These are phyloP conservation scores for Lagocephalus sceleratus DNA, from an alignment of 2,797 vertebrate genomes.

Conservation along the genomic window DNA sequence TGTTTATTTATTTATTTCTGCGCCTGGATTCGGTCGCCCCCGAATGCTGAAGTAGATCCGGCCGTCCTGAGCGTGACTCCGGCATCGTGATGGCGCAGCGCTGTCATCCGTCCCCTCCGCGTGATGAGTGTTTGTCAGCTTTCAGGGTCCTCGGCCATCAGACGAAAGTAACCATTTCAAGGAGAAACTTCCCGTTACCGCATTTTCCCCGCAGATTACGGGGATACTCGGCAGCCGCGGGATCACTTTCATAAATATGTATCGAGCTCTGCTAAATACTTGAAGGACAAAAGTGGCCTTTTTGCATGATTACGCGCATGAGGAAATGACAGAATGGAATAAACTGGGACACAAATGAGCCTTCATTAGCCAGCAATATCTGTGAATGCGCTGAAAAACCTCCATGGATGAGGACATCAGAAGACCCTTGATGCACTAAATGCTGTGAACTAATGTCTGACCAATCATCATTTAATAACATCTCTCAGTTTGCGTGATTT, in stretches of 20 bases:
- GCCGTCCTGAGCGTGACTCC: slow-evolving; percentile 53
- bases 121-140: slow-evolving; percentile 35
- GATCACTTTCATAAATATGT: slow-evolving; percentile 59
- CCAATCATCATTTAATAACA: no score
- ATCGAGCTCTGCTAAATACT: slow-evolving; percentile 44
- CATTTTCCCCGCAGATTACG: slow-evolving; percentile 32
- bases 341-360: slow-evolving; percentile 29
- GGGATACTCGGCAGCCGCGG: slow-evolving; percentile 23
- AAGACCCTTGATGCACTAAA: no score
- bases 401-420: no score
- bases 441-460: no score
- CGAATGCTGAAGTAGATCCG: slow-evolving; percentile 44
- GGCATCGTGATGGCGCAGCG: slow-evolving; percentile 33
- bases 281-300: slow-evolving; percentile 53
- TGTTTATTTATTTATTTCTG: slow-evolving; percentile 36
- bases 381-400: neutral
- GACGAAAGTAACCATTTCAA: slow-evolving; percentile 35
- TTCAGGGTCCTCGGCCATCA: slow-evolving; percentile 16
- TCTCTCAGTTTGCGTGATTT: no score
- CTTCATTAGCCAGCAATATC: slow-evolving; percentile 32
- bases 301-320: slow-evolving; percentile 60
- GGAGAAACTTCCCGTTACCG: slow-evolving; percentile 26
- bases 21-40: slow-evolving; percentile 45
- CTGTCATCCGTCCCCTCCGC: slow-evolving; percentile 26
- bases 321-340: slow-evolving; percentile 37